phyloP scores from a whole-genome alignment of 1,140 invertebrate genomes.

The Aphelinus certus region DNA sequence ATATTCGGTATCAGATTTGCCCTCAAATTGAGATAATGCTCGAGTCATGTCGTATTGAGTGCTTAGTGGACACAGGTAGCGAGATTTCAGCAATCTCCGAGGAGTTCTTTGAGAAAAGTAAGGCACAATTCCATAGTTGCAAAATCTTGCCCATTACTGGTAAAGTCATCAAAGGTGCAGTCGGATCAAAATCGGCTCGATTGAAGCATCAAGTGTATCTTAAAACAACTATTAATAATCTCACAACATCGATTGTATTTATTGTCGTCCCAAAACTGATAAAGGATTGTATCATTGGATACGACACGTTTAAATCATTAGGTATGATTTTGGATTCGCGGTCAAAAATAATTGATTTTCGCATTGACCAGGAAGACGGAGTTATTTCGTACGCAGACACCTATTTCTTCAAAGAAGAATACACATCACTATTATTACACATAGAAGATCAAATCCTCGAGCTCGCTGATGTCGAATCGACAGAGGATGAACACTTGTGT shows the following conservation, averaged over 20 bases:
- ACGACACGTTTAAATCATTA: not conserved
- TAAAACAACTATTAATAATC: not conserved
- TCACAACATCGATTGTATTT: not conserved
- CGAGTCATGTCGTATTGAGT: not conserved
- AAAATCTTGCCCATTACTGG: not conserved
- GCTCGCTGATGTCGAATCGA: too few species aligned
- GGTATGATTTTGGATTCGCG: not conserved
- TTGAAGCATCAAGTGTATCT: not conserved
- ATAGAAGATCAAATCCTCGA: too few species aligned
- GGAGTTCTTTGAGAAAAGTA: not conserved
- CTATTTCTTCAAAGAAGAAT: too few species aligned
- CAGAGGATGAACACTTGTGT: too few species aligned
- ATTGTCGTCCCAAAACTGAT: not conserved
- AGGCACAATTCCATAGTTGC: not conserved
- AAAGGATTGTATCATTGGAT: not conserved
- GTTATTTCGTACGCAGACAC: too few species aligned
- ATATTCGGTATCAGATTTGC: not conserved
- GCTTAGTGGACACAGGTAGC: constrained; percentile 5
- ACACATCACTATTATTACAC: too few species aligned
- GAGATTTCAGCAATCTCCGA: not conserved
- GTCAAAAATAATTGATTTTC: too few species aligned
- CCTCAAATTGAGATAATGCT: not conserved
- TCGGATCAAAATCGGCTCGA: not conserved
- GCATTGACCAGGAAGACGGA: too few species aligned
- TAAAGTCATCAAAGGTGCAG: not conserved